phyloP scores from a whole-genome alignment of 2,888 invertebrate genomes.

The Macrophya alboannulata region DNA sequence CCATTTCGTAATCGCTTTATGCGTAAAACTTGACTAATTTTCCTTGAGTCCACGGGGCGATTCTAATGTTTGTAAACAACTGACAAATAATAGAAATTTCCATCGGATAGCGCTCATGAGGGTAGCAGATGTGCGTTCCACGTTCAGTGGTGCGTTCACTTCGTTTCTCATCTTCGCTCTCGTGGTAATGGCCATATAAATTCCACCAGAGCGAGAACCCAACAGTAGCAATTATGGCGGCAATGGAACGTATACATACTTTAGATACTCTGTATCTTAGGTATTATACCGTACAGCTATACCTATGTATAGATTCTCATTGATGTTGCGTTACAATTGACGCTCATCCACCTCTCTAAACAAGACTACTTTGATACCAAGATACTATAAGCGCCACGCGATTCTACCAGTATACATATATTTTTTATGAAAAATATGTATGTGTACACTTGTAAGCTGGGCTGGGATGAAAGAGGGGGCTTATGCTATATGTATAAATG shows the following conservation, averaged over 20 bases:
- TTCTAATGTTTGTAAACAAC: not conserved
- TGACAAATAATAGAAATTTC: conserved; percentile 1
- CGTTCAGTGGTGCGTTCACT: not conserved
- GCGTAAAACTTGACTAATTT: not conserved
- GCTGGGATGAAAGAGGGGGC: not conserved
- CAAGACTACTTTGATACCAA: not conserved
- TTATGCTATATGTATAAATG: not conserved
- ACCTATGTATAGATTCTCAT: not conserved
- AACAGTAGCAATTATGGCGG: too few species aligned
- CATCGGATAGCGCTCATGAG: not conserved
- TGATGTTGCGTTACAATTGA: not conserved
- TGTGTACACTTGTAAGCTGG: not conserved
- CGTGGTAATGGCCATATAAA: not conserved
- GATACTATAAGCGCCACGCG: not conserved
- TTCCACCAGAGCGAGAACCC: not conserved
- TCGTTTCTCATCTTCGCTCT: not conserved
- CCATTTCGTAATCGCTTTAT: not conserved
- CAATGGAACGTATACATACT: not conserved
- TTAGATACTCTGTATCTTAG: not conserved
- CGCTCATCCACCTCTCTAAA: not conserved
- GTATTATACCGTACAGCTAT: too few species aligned
- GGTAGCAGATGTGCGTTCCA: not conserved
- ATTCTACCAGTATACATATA: not conserved
- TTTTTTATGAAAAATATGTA: not conserved
- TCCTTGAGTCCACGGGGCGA: not conserved